These are phyloP conservation scores for Staurois parvus DNA, from an alignment of 2,797 vertebrate species.

Conservation along the genomic window DNA sequence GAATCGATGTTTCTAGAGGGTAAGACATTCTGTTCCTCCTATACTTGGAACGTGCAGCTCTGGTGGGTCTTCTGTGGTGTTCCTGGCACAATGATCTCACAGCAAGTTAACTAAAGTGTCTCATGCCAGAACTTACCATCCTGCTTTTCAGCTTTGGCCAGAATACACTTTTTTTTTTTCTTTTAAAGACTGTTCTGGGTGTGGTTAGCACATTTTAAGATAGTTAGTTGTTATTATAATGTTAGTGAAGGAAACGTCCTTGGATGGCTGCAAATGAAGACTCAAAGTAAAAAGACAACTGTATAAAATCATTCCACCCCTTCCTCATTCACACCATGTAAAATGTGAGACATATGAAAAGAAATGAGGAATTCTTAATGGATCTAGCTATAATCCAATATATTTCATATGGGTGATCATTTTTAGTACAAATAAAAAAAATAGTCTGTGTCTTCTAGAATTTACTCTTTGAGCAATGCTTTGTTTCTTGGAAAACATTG, in stretches of 20 bases:
- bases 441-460: too few species aligned
- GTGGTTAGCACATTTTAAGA: slow-evolving; percentile 29
- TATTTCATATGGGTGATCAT: too few species aligned
- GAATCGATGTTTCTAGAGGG: neutral
- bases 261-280: slow-evolving; percentile 3
- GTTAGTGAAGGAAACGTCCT: neutral
- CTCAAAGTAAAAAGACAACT: neutral
- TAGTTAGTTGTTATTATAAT: slow-evolving; percentile 39
- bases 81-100: slow-evolving; percentile 28
- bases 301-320: neutral
- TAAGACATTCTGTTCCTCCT: slow-evolving; percentile 4
- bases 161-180: slow-evolving; percentile 21
- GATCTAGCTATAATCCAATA: too few species aligned
- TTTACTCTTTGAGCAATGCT: too few species aligned
- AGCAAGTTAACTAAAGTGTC: slow-evolving; percentile 9
- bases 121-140: slow-evolving; percentile 8
- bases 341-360: too few species aligned
- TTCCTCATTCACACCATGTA: neutral
- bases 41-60: slow-evolving; percentile 11
- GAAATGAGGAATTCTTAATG: too few species aligned
- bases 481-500: too few species aligned
- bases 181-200: slow-evolving; percentile 40
- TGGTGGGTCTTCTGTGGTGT: slow-evolving; percentile 36
- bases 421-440: too few species aligned
- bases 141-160: slow-evolving; percentile 24